Evolutionary conservation across 2,113 vertebrate genomes (phyloP).

Genomic region (Egretta garzetta): DNA sequence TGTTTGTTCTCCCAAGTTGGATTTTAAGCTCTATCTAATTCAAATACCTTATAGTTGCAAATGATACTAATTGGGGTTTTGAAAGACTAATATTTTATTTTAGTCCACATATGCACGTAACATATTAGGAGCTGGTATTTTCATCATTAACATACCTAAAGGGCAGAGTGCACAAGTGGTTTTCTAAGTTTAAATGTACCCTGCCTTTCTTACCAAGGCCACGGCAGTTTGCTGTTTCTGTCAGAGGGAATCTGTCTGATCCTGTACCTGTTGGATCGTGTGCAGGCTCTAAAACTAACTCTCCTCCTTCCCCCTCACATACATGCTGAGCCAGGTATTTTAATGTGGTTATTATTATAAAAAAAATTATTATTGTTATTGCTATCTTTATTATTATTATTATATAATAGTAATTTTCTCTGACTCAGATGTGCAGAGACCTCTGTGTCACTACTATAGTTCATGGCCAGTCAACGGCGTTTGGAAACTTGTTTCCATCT

Average conservation of each 20-base stretch:
- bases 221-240: background rate
- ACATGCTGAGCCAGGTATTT: background rate
- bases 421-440: background rate
- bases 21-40: background rate
- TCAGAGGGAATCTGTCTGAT: background rate
- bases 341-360: background rate
- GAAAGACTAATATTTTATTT: background rate
- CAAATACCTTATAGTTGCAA: background rate
- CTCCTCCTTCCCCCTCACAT: background rate
- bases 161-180: background rate
- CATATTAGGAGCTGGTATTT: background rate
- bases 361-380: background rate
- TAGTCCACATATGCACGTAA: background rate
- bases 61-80: background rate
- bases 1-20: background rate
- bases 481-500: constrained; percentile 45
- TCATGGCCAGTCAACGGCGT: background rate
- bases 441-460: background rate
- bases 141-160: background rate
- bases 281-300: background rate
- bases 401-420: background rate
- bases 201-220: background rate
- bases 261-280: background rate
- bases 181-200: background rate
- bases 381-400: background rate